A percentile compares a stretch with the other conserved stretches of the same genome.
phyloP scores from a whole-genome alignment of 2,888 invertebrate genomes.

The Eustalomyia histrio region DNA sequence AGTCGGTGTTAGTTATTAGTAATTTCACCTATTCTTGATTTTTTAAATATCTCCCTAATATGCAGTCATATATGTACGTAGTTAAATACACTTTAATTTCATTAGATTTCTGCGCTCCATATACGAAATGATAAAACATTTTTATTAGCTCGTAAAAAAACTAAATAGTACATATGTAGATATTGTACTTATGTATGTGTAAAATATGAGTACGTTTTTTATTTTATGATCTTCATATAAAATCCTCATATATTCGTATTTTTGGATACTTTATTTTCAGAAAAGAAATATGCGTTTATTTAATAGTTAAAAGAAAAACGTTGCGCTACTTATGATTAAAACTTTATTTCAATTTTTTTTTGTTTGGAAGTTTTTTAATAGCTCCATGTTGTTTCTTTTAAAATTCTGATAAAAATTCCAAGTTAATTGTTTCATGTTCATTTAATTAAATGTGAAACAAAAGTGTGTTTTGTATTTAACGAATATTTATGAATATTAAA shows the following conservation, averaged over 20 bases:
- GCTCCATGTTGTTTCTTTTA: conserved; percentile 5
- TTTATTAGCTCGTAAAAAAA: conserved; percentile 59
- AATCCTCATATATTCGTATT: conserved; percentile 25
- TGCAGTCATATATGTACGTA: too few relatives aligned
- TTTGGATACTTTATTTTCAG: not conserved
- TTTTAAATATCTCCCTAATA: too few relatives aligned
- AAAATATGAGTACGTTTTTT: conserved; percentile 31
- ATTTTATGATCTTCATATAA: conserved; percentile 31
- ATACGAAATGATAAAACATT: conserved; percentile 55
- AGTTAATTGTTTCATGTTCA: conserved; percentile 62
- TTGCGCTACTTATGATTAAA: conserved; percentile 27
- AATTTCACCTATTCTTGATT: too few relatives aligned
- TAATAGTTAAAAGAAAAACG: conserved; percentile 30
- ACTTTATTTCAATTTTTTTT: conserved; percentile 44
- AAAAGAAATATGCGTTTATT: not conserved
- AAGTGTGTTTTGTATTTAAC: not conserved
- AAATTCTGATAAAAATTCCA: conserved; percentile 45
- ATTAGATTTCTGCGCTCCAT: conserved; percentile 54
- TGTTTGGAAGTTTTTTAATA: not conserved
- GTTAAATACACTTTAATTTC: conserved; percentile 8
- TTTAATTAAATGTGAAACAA: conserved; percentile 51
- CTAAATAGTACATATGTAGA: conserved; percentile 2
- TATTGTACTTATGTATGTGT: conserved; percentile 3
- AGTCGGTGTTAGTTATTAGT: too few relatives aligned
- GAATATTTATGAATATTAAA: too few relatives aligned